Evolutionary conservation across 2,113 vertebrate species (phyloP).

Genomic region (Crotalus tigris): DNA sequence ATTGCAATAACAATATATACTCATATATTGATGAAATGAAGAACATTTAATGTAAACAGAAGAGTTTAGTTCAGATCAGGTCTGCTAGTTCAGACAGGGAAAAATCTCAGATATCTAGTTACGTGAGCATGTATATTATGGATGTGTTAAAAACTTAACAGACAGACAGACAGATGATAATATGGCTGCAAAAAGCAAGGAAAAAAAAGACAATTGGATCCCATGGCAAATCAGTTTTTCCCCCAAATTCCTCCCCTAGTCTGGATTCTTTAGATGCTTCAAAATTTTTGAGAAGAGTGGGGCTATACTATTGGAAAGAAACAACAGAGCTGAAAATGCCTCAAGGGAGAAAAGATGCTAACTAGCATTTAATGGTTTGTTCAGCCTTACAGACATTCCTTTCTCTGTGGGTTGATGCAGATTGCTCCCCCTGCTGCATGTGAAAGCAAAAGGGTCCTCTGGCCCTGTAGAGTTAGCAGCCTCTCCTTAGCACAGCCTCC

Average conservation of each 20-base stretch:
- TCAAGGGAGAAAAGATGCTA: not conserved
- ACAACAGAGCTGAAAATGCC: not conserved
- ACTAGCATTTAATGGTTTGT: not conserved
- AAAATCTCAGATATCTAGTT: not conserved
- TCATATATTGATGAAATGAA: not conserved
- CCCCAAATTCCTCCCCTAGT: not conserved
- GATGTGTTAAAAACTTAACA: not conserved
- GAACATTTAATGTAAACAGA: not conserved
- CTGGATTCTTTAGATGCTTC: not conserved
- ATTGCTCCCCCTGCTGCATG: not conserved
- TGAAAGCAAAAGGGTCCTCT: not conserved
- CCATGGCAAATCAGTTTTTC: not conserved
- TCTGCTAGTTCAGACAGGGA: not conserved
- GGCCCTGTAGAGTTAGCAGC: not conserved
- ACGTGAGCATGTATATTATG: not conserved
- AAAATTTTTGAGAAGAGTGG: not conserved
- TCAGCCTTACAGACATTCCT: not conserved
- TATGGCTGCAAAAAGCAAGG: not conserved
- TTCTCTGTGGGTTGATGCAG: not conserved
- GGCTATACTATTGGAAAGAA: not conserved
- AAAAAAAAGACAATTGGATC: not conserved
- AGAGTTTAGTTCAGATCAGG: not conserved
- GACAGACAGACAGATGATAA: not conserved
- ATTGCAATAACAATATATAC: not conserved
- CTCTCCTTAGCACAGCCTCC: not conserved